Conservation (phyloP, 2,113 vertebrate genomes). For the Entelurus aequoreus region DNA sequence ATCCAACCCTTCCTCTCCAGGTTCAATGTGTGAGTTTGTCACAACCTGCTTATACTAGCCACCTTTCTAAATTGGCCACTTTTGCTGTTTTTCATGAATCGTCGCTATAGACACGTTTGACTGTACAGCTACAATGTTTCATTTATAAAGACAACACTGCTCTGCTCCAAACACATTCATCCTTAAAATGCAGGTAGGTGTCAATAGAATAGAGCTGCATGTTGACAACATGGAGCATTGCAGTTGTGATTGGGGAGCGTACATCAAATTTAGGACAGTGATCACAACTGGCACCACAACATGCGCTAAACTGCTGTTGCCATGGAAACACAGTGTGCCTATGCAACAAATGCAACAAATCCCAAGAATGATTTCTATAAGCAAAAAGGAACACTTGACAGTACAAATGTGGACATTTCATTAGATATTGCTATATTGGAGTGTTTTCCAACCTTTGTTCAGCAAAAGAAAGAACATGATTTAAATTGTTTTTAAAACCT, state of each 20-base stretch:
- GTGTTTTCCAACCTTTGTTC: too few species aligned
- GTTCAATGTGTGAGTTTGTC: too few species aligned
- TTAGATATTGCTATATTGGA: neutral
- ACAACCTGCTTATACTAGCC: too few species aligned
- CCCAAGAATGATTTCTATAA: slow-evolving; percentile 32
- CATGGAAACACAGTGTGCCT: slow-evolving; percentile 51
- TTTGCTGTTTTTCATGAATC: too few species aligned
- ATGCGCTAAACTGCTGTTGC: slow-evolving; percentile 51
- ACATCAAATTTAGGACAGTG: slow-evolving; percentile 34
- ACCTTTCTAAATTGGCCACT: too few species aligned
- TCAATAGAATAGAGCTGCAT: too few species aligned
- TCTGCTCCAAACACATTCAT: too few species aligned
- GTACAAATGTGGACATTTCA: neutral
- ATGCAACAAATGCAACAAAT: slow-evolving; percentile 23
- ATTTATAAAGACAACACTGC: neutral
- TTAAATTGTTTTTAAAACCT: too few species aligned
- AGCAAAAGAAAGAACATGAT: too few species aligned
- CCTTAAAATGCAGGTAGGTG: neutral
- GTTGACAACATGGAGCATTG: neutral
- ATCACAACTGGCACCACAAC: slow-evolving; percentile 28
- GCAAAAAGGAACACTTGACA: slow-evolving; percentile 20
- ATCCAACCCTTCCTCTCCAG: too few species aligned
- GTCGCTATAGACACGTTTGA: too few species aligned
- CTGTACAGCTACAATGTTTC: too few species aligned
- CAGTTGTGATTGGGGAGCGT: slow-evolving; percentile 5